A percentile compares a stretch with the other conserved stretches of the same genome.
Evolutionary conservation across 2,888 invertebrate genomes (phyloP).

Genomic region (Chelonus formosanus): DNA sequence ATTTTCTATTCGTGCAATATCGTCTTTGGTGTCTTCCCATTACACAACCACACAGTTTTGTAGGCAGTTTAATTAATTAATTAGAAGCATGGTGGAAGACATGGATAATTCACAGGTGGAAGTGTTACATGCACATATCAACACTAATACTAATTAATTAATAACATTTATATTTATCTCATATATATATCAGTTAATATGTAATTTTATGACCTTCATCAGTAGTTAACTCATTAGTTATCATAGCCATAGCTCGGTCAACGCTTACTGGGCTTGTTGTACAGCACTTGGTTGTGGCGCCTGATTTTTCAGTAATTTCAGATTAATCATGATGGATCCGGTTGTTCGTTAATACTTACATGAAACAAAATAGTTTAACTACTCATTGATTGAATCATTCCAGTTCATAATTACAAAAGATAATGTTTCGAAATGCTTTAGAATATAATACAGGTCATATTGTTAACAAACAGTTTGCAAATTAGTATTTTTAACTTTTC

Average conservation of each 20-base stretch:
- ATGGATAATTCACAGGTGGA: slow-evolving; percentile 52
- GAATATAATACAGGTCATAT: too few species aligned
- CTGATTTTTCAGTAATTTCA: slow-evolving; percentile 54
- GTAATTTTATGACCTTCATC: slow-evolving; percentile 3
- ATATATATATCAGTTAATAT: slow-evolving; percentile 2
- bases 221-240: neutral
- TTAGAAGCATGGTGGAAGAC: slow-evolving; percentile 62
- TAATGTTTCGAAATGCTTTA: too few species aligned
- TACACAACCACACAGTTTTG: neutral
- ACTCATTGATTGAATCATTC: too few species aligned
- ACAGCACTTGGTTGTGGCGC: slow-evolving; percentile 61
- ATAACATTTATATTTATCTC: neutral
- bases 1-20: neutral
- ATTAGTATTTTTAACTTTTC: too few species aligned
- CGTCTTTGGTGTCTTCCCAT: neutral
- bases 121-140: slow-evolving; percentile 43
- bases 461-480: too few species aligned
- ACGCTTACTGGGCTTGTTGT: slow-evolving; percentile 59
- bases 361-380: too few species aligned
- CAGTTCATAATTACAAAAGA: too few species aligned
- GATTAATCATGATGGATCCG: slow-evolving; percentile 57
- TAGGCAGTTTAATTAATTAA: slow-evolving; percentile 25
- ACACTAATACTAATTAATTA: slow-evolving; percentile 23
- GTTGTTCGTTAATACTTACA: slow-evolving; percentile 34
- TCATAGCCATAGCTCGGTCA: slow-evolving; percentile 32